Conservation (phyloP, 64 coral and sea anemone species). For the Catalaphyllia jardinei region DNA sequence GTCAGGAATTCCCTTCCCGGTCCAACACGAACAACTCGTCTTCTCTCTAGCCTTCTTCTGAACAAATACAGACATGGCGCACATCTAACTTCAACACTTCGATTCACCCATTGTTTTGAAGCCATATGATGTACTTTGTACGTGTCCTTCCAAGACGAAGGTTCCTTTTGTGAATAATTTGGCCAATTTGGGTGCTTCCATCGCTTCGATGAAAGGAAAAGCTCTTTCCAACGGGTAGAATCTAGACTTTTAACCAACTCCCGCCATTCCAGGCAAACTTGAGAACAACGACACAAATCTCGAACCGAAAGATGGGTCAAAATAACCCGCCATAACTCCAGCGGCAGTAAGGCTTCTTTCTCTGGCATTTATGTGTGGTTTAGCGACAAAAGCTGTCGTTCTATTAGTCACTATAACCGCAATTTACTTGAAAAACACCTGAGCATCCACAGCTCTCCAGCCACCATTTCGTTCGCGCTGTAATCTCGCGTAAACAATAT, state of each 20-base stretch:
- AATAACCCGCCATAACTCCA: constrained; percentile 92
- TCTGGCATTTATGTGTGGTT: constrained; percentile 70
- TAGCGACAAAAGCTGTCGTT: background rate
- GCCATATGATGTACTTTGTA: constrained; percentile 90
- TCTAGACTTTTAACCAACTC: constrained; percentile 95
- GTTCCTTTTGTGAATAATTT: constrained; percentile 83
- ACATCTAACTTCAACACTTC: constrained; percentile 78
- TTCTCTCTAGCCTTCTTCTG: constrained; percentile 61
- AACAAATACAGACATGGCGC: constrained; percentile 75
- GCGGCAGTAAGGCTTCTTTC: constrained; percentile 82
- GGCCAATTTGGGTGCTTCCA: constrained; percentile 99
- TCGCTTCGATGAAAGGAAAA: constrained; percentile 78
- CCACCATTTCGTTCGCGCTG: background rate
- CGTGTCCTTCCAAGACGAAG: constrained; percentile 91
- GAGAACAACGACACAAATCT: constrained; percentile 92
- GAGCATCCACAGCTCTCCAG: background rate
- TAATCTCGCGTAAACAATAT: constrained; percentile 19
- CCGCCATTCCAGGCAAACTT: constrained; percentile 93
- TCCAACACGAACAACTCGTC: constrained; percentile 72
- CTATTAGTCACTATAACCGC: background rate
- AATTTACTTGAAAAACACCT: constrained; percentile 3
- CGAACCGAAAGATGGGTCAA: constrained; percentile 73
- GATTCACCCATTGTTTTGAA: constrained; percentile 94
- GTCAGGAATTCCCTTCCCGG: constrained; percentile 64
- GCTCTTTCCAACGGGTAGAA: constrained; percentile 91